Conservation (phyloP, 2,113 vertebrate species). For the Scartelaos histophorus region DNA sequence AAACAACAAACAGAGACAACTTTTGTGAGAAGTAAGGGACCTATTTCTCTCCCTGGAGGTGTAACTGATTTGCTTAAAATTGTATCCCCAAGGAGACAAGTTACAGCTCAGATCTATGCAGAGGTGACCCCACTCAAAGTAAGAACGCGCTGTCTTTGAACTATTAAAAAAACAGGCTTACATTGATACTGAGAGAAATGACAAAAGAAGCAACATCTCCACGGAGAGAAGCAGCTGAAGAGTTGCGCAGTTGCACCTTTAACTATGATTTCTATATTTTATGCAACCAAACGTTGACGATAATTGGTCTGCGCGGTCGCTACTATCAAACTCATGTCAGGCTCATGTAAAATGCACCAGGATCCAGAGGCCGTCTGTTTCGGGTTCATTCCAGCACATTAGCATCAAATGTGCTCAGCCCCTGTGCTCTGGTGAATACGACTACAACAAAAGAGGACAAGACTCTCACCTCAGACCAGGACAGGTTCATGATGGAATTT, state of each 20-base stretch:
- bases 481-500: neutral
- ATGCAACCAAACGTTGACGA: conserved; percentile 22
- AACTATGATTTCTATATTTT: neutral
- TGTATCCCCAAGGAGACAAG: no score
- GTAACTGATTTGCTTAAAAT: no score
- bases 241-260: neutral
- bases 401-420: conserved; percentile 59
- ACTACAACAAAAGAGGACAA: conserved; percentile 1
- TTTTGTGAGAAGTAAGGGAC: no score
- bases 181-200: neutral
- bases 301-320: conserved; percentile 26
- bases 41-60: no score
- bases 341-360: conserved; percentile 39
- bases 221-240: neutral
- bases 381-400: conserved; percentile 64
- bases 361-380: conserved; percentile 42
- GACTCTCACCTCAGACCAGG: neutral
- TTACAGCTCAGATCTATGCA: neutral
- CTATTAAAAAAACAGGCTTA: no score
- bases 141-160: no score
- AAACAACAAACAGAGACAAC: conserved; percentile 16
- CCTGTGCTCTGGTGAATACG: conserved; percentile 30
- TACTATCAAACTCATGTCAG: conserved; percentile 46
- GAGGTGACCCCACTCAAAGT: neutral
- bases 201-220: neutral